Conservation (phyloP, 2,113 vertebrate genomes). For the Larimichthys crocea region DNA sequence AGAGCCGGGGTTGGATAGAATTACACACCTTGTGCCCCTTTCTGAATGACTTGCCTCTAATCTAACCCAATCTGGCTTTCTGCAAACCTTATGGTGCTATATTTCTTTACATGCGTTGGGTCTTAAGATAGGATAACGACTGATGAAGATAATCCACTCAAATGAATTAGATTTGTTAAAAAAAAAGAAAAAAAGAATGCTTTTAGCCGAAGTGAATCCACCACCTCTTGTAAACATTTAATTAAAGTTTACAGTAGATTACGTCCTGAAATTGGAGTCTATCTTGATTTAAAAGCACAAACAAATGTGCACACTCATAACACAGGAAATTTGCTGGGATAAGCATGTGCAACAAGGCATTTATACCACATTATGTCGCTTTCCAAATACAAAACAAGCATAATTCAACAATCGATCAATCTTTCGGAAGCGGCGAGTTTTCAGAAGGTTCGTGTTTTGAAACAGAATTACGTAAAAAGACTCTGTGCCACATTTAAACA, state of each 20-base stretch:
- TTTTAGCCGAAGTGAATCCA: conserved; percentile 53
- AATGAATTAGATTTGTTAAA: conserved; percentile 76
- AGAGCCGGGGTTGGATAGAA: conserved; percentile 66
- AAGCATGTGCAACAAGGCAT: conserved; percentile 56
- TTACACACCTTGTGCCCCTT: conserved; percentile 78
- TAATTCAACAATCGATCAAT: conserved; percentile 38
- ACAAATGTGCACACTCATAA: conserved; percentile 47
- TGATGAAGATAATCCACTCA: conserved; percentile 80
- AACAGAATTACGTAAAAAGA: conserved; percentile 13
- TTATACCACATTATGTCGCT: conserved; percentile 62
- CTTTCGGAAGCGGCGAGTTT: conserved; percentile 11
- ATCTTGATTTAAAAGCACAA: conserved; percentile 62
- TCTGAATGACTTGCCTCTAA: conserved; percentile 78
- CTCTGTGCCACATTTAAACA: conserved; percentile 13
- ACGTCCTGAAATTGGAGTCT: conserved; percentile 53
- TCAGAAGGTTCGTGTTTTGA: not conserved
- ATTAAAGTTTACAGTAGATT: conserved; percentile 67
- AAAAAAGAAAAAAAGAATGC: conserved; percentile 26
- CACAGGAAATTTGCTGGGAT: conserved; percentile 65
- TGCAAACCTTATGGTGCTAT: conserved; percentile 77
- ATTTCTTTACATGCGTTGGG: conserved; percentile 81
- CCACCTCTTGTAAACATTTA: conserved; percentile 66
- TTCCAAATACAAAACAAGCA: conserved; percentile 30
- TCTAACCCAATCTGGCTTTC: conserved; percentile 80
- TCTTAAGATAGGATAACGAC: conserved; percentile 75